These are phyloP conservation scores for Arremon aurantiirostris DNA, from an alignment of 2,797 vertebrate species.

Conservation along the genomic window DNA sequence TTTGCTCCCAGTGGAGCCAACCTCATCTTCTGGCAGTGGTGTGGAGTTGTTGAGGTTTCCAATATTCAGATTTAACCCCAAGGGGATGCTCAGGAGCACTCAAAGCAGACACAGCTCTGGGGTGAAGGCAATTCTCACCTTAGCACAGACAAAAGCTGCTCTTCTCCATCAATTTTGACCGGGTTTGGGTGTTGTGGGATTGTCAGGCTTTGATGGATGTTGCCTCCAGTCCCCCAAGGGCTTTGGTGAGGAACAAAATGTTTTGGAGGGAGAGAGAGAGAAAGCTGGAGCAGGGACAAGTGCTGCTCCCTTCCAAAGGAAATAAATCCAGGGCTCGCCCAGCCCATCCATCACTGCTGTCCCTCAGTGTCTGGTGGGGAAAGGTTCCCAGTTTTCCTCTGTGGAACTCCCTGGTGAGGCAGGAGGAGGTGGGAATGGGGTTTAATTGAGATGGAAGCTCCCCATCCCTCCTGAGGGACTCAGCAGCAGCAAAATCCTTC, in stretches of 20 bases:
- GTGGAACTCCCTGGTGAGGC: not conserved
- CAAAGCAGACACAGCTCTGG: not conserved
- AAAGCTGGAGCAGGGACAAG: not conserved
- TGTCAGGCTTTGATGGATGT: not conserved
- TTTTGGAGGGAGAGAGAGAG: not conserved
- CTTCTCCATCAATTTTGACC: not conserved
- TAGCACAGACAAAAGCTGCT: not conserved
- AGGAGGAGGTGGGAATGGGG: not conserved
- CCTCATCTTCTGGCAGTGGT: not conserved
- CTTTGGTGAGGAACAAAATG: not conserved
- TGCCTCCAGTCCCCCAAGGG: not conserved
- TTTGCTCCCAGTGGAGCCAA: not conserved
- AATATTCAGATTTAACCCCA: not conserved
- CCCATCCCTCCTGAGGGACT: not conserved
- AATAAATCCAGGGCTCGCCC: not conserved
- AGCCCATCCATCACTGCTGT: not conserved
- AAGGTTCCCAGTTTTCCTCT: not conserved
- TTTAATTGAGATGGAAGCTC: not conserved
- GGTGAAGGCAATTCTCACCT: fast-evolving
- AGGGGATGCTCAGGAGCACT: not conserved
- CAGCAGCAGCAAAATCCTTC: not conserved
- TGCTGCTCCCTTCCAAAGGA: not conserved
- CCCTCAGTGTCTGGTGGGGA: not conserved
- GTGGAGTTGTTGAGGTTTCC: not conserved
- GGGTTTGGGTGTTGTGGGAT: not conserved